Evolutionary conservation across 1,140 invertebrate genomes (phyloP).

Genomic region (Bombus confusus): DNA sequence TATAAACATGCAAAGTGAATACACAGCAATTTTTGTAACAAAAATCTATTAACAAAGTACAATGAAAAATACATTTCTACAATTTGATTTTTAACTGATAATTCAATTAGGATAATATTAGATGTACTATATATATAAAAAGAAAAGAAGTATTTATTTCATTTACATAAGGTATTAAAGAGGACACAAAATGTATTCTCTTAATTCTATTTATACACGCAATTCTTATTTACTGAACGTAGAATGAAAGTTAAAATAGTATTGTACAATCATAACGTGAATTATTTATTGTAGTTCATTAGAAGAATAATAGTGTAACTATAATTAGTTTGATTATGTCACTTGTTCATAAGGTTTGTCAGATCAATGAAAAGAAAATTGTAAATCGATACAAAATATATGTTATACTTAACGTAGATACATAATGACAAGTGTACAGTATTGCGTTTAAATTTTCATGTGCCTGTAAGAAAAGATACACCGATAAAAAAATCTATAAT

Average conservation of each 20-base stretch:
- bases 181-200: slow-evolving; percentile 24
- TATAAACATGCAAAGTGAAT: not conserved
- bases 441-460: slow-evolving; percentile 4
- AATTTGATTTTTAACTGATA: not conserved
- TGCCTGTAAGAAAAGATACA: slow-evolving; percentile 46
- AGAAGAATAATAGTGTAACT: slow-evolving; percentile 40
- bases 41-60: not conserved
- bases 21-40: not conserved
- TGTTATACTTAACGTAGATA: slow-evolving; percentile 37
- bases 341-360: slow-evolving; percentile 19
- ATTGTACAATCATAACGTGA: slow-evolving; percentile 66
- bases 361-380: slow-evolving; percentile 36
- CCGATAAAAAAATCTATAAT: not conserved
- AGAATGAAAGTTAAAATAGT: slow-evolving; percentile 70
- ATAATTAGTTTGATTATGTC: slow-evolving; percentile 43
- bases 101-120: not conserved
- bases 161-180: slow-evolving; percentile 37
- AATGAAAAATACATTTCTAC: not conserved
- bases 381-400: slow-evolving; percentile 46
- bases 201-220: slow-evolving; percentile 50
- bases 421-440: slow-evolving; percentile 42
- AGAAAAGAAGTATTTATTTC: slow-evolving; percentile 47
- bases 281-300: slow-evolving; percentile 56
- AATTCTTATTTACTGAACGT: slow-evolving; percentile 34
- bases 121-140: slow-evolving; percentile 12